Evolutionary conservation across 2,888 invertebrate species (phyloP).

Genomic region (Hydropsyche betteni): DNA sequence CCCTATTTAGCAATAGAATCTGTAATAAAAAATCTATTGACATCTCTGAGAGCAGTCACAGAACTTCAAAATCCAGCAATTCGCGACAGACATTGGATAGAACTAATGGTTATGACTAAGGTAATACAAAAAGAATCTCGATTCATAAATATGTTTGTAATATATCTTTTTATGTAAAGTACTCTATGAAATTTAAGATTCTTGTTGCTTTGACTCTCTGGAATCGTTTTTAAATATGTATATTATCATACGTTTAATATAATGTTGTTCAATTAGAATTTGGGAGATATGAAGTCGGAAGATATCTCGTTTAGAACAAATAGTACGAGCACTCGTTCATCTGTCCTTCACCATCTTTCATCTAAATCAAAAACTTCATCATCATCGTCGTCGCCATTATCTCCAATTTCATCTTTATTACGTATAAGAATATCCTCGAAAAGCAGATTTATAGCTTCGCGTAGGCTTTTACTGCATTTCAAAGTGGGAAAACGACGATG

Average conservation of each 20-base stretch:
- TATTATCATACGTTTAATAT: too few species aligned
- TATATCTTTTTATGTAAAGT: too few species aligned
- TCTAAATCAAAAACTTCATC: conserved; percentile 55
- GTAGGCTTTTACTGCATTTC: not conserved
- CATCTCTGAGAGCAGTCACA: conserved; percentile 89
- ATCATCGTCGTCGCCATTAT: conserved; percentile 22
- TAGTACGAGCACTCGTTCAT: conserved; percentile 54
- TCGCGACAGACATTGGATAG: conserved; percentile 91
- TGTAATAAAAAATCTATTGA: conserved; percentile 90
- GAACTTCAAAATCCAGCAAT: conserved; percentile 96
- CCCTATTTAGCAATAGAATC: conserved; percentile 82
- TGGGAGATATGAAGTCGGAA: conserved; percentile 42
- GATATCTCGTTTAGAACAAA: conserved; percentile 58
- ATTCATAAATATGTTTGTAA: too few species aligned
- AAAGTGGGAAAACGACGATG: not conserved
- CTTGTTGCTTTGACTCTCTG: too few species aligned
- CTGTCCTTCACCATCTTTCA: conserved; percentile 54
- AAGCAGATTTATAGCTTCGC: not conserved
- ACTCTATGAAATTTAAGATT: too few species aligned
- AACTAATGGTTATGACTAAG: conserved; percentile 92
- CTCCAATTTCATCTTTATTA: not conserved
- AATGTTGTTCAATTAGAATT: conserved; percentile 42
- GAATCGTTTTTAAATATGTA: too few species aligned
- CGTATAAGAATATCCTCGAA: not conserved
- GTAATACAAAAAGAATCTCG: conserved; percentile 58